These are phyloP conservation scores for Dendrocincla fuliginosa DNA, from an alignment of 2,797 vertebrate genomes.

Conservation along the genomic window DNA sequence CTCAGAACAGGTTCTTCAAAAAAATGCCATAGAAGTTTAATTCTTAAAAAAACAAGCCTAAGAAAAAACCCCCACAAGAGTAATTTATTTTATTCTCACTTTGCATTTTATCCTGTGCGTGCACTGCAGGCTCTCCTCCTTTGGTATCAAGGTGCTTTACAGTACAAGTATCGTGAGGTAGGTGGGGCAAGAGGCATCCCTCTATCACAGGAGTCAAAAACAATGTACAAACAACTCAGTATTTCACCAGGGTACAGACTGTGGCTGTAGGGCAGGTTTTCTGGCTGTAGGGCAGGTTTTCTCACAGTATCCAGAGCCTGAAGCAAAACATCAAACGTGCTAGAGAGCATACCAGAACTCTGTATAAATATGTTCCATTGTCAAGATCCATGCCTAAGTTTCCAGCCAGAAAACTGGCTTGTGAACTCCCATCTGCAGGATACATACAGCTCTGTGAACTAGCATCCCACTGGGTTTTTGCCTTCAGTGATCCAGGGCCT, in stretches of 20 bases:
- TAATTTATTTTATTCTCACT: neutral
- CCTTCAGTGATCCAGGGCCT: neutral
- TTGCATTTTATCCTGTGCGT: neutral
- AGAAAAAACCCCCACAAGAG: neutral
- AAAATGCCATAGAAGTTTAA: neutral
- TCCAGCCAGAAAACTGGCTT: conserved; percentile 50
- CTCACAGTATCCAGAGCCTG: conserved; percentile 15
- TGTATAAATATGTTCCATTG: conserved; percentile 62
- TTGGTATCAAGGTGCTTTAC: neutral
- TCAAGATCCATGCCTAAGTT: conserved; percentile 44
- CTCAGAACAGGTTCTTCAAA: conserved; percentile 35
- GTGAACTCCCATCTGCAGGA: conserved; percentile 30
- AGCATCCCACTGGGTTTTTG: neutral
- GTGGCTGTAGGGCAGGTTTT: neutral
- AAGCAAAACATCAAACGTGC: conserved; percentile 33
- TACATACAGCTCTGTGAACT: conserved; percentile 1
- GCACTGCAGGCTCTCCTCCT: neutral
- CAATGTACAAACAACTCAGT: fast-evolving
- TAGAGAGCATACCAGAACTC: conserved; percentile 50
- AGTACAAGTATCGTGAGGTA: neutral
- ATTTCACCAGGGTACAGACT: neutral
- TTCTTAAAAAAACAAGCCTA: neutral
- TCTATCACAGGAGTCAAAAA: neutral
- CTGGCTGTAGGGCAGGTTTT: neutral
- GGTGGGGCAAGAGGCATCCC: neutral